Evolutionary conservation across 2,113 vertebrate species (phyloP), one percentile per base, ranked within the genome.

Genomic region (Melanocharis versteri): DNA sequence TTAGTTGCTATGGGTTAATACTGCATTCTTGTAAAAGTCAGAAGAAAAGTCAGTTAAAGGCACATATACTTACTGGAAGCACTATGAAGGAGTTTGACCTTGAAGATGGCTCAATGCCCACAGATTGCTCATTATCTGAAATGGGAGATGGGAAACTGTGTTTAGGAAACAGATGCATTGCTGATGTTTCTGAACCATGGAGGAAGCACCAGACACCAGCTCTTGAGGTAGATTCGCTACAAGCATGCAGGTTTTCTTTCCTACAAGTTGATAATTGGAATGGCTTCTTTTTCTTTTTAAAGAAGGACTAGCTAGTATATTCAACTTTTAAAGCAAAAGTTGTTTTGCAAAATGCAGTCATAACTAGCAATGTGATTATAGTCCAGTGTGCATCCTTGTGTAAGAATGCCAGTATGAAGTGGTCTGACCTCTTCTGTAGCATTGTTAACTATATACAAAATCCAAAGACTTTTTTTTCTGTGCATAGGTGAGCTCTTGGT

Each of bases 331-430:
- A 68, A 48, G 14, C 60, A 50, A 12, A 40, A 75, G 13, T 17
- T 14, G 11, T 82, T 66, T 58, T 51, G 4, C 26, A 68, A 85
- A 90, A 40, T 33, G 20, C 9, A 28, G 8, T 44, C 6, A 3
- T 57, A 37, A 45, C 35, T 48, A 54, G 13, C 28, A 19, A 6
- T 68, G 23, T 21, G 47, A 33, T 24, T 62, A 6, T 44, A 78
- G 35, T 31, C 10, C 37, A 77, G 11, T 37, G 7, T 0, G 3
- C 19, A 26, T 12, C 13, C 53, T 72, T 0, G 2, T 40, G 37
- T 61, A 44, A 69, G 57, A 75, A 35, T 2, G 1, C 39, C 8
- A 7, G 18, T 44, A 4, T 48, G 31, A 70, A 53, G 28, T 51
- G 45, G 33, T 71, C 28, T 58, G 23, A 75, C 13, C 26, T 87